Conservation (phyloP, 1,140 invertebrate genomes). For the Zaprionus kolodkinae region DNA sequence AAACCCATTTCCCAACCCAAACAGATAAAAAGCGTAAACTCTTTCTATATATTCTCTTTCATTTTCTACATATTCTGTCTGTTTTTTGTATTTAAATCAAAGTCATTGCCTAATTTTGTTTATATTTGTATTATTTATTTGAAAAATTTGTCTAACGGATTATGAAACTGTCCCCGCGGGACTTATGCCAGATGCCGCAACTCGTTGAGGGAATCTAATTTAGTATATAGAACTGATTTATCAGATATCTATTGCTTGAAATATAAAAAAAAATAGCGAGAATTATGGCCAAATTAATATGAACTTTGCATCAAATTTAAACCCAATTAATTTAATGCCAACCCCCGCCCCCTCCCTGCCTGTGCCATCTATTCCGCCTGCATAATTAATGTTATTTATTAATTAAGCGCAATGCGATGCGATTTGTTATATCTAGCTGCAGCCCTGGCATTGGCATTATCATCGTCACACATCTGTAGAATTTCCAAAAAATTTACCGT, state of each 20-base stretch:
- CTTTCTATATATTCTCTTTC: background rate
- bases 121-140: conserved; percentile 32
- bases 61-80: background rate
- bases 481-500: conserved; percentile 33
- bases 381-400: conserved; percentile 62
- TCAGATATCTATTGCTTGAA: conserved; percentile 32
- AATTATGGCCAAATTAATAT: conserved; percentile 55
- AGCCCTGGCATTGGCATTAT: conserved; percentile 23
- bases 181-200: conserved; percentile 36
- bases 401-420: conserved; percentile 54
- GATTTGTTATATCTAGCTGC: conserved; percentile 55
- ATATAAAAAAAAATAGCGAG: conserved; percentile 16
- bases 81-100: conserved; percentile 1
- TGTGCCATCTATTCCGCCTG: background rate
- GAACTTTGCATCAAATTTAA: conserved; percentile 40
- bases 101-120: conserved; percentile 44
- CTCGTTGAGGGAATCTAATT: too few relatives aligned
- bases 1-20: background rate
- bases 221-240: conserved; percentile 47
- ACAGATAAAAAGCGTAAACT: conserved; percentile 1
- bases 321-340: conserved; percentile 32
- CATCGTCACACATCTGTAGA: conserved; percentile 47
- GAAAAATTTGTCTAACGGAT: conserved; percentile 38
- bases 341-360: conserved; percentile 14
- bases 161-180: conserved; percentile 59